phyloP scores from a whole-genome alignment of 2,888 invertebrate genomes.

The Leptopilina drosophilae region DNA sequence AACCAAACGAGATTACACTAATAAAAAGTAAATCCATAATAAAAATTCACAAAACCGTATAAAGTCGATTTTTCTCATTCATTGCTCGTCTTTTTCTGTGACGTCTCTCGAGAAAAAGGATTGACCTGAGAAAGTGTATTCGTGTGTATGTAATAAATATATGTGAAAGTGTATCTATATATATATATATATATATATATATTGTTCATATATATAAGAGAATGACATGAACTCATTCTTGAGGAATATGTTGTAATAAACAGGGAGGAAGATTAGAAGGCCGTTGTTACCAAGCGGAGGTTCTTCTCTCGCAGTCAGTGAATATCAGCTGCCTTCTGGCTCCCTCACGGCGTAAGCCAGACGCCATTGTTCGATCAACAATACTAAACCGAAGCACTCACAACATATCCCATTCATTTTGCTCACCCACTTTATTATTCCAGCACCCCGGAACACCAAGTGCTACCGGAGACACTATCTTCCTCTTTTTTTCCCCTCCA shows the following conservation, averaged over 20 bases:
- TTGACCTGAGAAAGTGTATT: too few relatives aligned
- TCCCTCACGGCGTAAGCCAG: slow-evolving; percentile 69
- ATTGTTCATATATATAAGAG: too few relatives aligned
- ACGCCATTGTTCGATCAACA: slow-evolving; percentile 74
- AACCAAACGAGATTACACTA: too few relatives aligned
- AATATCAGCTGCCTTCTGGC: slow-evolving; percentile 72
- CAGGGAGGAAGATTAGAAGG: slow-evolving; percentile 45
- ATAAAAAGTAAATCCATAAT: too few relatives aligned
- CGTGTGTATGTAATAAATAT: too few relatives aligned
- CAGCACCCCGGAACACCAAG: slow-evolving; percentile 58
- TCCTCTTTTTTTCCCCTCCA: background rate
- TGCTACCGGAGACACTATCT: slow-evolving; percentile 53
- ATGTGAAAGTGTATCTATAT: too few relatives aligned
- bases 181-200: too few relatives aligned
- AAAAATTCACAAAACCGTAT: too few relatives aligned
- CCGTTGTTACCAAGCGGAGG: slow-evolving; percentile 68
- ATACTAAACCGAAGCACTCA: slow-evolving; percentile 72
- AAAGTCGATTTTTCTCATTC: too few relatives aligned
- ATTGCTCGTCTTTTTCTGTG: too few relatives aligned
- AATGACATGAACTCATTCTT: background rate
- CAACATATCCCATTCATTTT: slow-evolving; percentile 73
- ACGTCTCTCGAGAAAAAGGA: too few relatives aligned
- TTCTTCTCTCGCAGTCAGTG: slow-evolving; percentile 69
- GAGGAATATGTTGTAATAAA: slow-evolving; percentile 19
- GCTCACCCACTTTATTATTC: slow-evolving; percentile 70